Conservation (phyloP, 2,888 invertebrate genomes). For the Mactromeris polynyma region DNA sequence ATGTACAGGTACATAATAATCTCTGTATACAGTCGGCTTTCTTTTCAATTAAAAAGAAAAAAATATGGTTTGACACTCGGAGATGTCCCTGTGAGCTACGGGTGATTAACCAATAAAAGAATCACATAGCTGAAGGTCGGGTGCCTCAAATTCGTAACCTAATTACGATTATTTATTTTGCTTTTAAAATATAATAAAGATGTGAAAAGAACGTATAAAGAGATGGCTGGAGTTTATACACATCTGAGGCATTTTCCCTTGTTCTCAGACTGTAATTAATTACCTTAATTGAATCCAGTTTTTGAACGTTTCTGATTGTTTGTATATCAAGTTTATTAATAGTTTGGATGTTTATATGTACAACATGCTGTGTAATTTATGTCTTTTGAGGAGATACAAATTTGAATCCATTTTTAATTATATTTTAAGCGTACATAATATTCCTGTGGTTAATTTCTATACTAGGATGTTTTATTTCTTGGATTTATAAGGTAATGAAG, state of each 20-base stretch:
- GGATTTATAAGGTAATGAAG: not conserved
- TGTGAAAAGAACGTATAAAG: slow-evolving; percentile 11
- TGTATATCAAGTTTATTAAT: not conserved
- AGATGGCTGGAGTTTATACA: slow-evolving; percentile 12
- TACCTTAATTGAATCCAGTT: not conserved
- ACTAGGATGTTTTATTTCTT: not conserved
- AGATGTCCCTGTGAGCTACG: slow-evolving; percentile 45
- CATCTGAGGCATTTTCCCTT: too few relatives aligned
- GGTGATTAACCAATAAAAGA: slow-evolving; percentile 14
- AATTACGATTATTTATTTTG: slow-evolving; percentile 31
- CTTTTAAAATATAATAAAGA: slow-evolving; percentile 18
- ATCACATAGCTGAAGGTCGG: slow-evolving; percentile 40
- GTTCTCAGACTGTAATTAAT: slow-evolving; percentile 20
- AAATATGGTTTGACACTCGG: slow-evolving; percentile 39
- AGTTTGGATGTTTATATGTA: not conserved
- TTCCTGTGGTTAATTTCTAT: not conserved
- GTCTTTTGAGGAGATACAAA: too few relatives aligned
- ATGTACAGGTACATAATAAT: too few relatives aligned
- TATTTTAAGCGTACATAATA: not conserved
- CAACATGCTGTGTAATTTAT: not conserved
- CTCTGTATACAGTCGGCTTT: slow-evolving; percentile 4
- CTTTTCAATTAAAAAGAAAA: slow-evolving; percentile 43
- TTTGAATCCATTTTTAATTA: not conserved
- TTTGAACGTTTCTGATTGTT: not conserved
- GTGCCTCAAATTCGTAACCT: slow-evolving; percentile 5